Base-by-base conservation (phyloP, 2,888 invertebrate genomes). In the Hirtodrosophila trivittata region DNA sequence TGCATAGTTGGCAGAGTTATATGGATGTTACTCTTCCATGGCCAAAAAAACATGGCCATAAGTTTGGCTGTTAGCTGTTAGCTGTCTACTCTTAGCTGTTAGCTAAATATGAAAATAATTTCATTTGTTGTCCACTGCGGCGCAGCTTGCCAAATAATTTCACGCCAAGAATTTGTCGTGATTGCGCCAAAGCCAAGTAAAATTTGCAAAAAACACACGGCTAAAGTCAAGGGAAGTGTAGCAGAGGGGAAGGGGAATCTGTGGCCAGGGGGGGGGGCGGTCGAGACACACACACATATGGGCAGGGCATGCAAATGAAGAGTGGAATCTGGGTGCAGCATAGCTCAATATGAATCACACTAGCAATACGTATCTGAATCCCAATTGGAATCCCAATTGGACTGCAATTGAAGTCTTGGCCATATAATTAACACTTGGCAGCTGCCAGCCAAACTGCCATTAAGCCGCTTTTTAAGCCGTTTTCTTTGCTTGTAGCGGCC, bases 401-500 rank as follows among this genome's bases (percentile, higher is more conserved):
- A 63, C 41, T 66, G 66, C 77, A 75, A 59, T 69, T 63, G 60
- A 62, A 57, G 60, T 75, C 65, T 52, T 56, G 58, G 62, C 57
- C 81, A 76, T 86, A 76, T 78, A 81, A 83, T 81, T 81, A 86
- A 78, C 84, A 71, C 80, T 78, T 86, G 86, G 86, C 86, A 86
- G 83, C 80, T 82, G 80, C 66, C 80, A 63, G 35, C 43, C 45
- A 54, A 64, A 50, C 41, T 41, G 51, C 63, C 60, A 67, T 71
- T 67, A 57, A 51, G 41, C 28, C 9, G 18, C 56, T 54, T 60
- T 59, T 69, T 50, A 62, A 66, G n/a, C n/a, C n/a, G 60, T 33
- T 32, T 14, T 21, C 14, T 35, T 25, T 13, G 10, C 21, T 38
- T 47, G 35, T 55, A 52, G 62, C 47, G 65, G 63, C 74, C 77